Conservation (phyloP, 2,797 vertebrate genomes). For the Pteropus rufus region DNA sequence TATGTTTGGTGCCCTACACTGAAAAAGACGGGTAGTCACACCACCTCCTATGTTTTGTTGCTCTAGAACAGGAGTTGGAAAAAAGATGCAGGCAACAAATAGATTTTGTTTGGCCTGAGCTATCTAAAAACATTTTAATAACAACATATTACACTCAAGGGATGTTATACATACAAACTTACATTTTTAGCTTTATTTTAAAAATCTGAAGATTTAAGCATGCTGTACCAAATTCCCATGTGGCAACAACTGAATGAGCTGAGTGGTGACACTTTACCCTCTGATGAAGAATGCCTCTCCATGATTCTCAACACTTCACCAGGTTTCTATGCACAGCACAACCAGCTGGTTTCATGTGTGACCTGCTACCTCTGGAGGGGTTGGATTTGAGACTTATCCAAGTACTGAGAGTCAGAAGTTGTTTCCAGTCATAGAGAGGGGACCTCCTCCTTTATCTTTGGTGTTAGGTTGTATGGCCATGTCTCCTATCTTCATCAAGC, state of each 20-base stretch:
- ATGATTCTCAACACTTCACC: neutral
- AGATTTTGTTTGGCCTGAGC: neutral
- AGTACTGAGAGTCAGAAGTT: neutral
- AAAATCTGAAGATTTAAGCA: neutral
- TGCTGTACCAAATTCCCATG: neutral
- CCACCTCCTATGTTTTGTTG: neutral
- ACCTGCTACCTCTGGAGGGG: neutral
- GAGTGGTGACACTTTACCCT: neutral
- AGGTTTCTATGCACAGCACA: neutral
- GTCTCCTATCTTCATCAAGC: neutral
- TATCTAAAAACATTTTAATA: neutral
- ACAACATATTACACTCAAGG: neutral
- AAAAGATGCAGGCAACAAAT: neutral
- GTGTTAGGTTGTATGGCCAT: neutral
- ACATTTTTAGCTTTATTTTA: neutral
- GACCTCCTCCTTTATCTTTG: neutral
- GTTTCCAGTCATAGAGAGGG: neutral
- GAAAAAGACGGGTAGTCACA: neutral
- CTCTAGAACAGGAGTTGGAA: neutral
- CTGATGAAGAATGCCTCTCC: neutral
- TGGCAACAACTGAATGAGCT: neutral
- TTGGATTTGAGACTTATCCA: neutral
- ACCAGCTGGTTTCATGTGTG: neutral
- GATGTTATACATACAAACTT: neutral
- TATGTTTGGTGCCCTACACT: neutral